phyloP scores from a whole-genome alignment of 2,888 invertebrate species.

The Sminthurides aquaticus region DNA sequence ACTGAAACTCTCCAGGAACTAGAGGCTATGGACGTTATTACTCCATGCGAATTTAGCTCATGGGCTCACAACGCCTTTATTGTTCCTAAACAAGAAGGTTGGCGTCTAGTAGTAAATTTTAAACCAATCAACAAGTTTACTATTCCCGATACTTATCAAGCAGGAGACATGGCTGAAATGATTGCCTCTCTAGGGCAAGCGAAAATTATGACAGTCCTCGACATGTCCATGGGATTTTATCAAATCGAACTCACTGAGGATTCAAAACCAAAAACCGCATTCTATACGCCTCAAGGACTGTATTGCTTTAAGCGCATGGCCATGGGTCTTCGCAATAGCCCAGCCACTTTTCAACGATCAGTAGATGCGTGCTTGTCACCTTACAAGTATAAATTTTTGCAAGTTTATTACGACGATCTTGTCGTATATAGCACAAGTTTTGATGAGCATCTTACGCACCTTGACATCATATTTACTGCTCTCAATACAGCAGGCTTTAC shows the following conservation, averaged over 20 bases:
- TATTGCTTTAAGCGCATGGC: slow-evolving; percentile 45
- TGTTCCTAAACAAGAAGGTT: background rate
- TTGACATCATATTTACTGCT: slow-evolving; percentile 13
- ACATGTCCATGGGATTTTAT: slow-evolving; percentile 45
- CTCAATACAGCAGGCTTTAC: slow-evolving; percentile 31
- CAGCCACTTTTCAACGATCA: slow-evolving; percentile 45
- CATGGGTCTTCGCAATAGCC: slow-evolving; percentile 44
- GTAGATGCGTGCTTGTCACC: slow-evolving; percentile 44
- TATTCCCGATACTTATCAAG: background rate
- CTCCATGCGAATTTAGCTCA: no score
- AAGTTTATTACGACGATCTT: slow-evolving; percentile 45
- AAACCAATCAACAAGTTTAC: background rate
- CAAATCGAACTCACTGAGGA: slow-evolving; percentile 42
- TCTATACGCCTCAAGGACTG: slow-evolving; percentile 35
- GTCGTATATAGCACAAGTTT: slow-evolving; percentile 26
- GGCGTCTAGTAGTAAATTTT: no score
- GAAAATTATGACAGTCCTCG: slow-evolving; percentile 42
- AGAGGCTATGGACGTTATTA: no score
- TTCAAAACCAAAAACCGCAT: background rate
- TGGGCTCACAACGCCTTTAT: no score
- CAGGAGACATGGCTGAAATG: background rate
- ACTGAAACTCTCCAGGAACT: no score
- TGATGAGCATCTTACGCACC: slow-evolving; percentile 32
- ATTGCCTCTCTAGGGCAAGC: background rate
- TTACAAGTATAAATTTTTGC: slow-evolving; percentile 31